Percentiles rank a stretch among this genome's conserved stretches.
Conservation (phyloP, 1,140 invertebrate genomes). For the Ruditapes philippinarum region DNA sequence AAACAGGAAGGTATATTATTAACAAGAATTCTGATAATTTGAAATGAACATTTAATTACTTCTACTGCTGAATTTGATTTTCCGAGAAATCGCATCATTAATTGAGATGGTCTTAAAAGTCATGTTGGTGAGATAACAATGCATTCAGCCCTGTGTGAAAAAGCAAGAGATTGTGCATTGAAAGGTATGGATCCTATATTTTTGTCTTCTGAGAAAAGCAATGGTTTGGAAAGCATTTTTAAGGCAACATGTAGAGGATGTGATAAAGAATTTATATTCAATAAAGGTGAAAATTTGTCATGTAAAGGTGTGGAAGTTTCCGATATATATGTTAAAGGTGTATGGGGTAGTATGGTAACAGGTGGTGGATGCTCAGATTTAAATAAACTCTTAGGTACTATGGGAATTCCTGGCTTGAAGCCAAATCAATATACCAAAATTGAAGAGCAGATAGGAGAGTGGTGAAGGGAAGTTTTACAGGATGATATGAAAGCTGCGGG, state of each 20-base stretch:
- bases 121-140: not conserved
- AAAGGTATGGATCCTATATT: not conserved
- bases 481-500: conserved; percentile 51
- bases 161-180: not conserved
- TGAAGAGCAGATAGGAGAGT: conserved; percentile 15
- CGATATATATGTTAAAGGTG: not conserved
- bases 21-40: not conserved
- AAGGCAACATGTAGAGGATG: not conserved
- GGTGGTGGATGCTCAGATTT: not conserved
- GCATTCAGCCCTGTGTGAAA: not conserved
- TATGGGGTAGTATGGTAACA: conserved; percentile 38
- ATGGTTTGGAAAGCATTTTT: not conserved
- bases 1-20: not conserved
- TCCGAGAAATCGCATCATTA: not conserved
- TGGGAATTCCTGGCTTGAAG: not conserved
- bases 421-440: not conserved
- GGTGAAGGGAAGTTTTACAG: conserved; percentile 46
- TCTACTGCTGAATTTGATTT: not conserved
- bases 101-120: not conserved
- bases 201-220: not conserved
- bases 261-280: not conserved
- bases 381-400: conserved; percentile 12
- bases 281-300: not conserved
- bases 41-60: not conserved
- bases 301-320: no score